A percentile compares a stretch with the other conserved stretches of the same genome.
Evolutionary conservation across 2,888 invertebrate genomes (phyloP).

Genomic region (Agrochola lychnidis): DNA sequence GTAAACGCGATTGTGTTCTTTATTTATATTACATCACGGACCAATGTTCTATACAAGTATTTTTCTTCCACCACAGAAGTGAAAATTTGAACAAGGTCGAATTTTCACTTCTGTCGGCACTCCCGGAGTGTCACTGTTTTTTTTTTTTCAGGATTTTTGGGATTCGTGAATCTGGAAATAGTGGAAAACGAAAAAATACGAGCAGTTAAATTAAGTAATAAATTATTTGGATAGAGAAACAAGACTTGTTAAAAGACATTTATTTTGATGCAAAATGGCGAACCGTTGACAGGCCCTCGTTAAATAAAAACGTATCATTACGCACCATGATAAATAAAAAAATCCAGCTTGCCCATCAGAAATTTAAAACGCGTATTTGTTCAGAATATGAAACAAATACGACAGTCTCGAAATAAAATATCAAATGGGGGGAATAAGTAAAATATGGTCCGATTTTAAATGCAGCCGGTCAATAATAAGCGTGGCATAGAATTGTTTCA

Average conservation of each 20-base stretch:
- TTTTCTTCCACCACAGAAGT: too few relatives aligned
- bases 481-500: constrained; percentile 68
- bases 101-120: too few relatives aligned
- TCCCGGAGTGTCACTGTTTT: not conserved
- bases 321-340: constrained; percentile 3
- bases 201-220: not conserved
- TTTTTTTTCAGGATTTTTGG: not conserved
- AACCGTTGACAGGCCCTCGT: constrained; percentile 21
- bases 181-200: not conserved
- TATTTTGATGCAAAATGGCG: constrained; percentile 7
- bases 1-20: too few relatives aligned
- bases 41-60: too few relatives aligned
- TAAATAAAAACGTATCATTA: constrained; percentile 35
- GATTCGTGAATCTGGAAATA: not conserved
- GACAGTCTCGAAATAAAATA: constrained; percentile 42
- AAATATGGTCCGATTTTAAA: constrained; percentile 57
- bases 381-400: constrained; percentile 58
- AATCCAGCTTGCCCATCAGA: constrained; percentile 29
- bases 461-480: constrained; percentile 58
- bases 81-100: too few relatives aligned
- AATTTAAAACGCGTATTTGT: constrained; percentile 47
- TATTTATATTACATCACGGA: too few relatives aligned
- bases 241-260: not conserved
- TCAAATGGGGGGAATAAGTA: constrained; percentile 43
- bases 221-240: constrained; percentile 4